Conservation (phyloP, 2,113 vertebrate species). For the Fregetta grallaria region DNA sequence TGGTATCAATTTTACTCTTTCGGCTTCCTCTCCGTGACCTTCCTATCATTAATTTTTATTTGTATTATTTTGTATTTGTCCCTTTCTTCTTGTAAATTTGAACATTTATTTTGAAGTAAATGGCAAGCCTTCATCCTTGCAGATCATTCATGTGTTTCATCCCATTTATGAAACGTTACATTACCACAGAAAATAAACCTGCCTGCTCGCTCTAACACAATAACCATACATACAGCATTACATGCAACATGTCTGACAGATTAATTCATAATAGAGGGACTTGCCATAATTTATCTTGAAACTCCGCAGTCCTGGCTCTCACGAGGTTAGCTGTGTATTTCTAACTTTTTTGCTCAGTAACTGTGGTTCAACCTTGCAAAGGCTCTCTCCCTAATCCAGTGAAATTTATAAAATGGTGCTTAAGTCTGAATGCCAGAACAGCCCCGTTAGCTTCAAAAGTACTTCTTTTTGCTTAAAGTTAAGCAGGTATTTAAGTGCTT, state of each 20-base stretch:
- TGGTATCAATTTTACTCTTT: background rate
- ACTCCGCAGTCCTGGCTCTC: background rate
- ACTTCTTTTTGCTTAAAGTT: constrained; percentile 20
- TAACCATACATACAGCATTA: background rate
- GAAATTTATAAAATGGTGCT: background rate
- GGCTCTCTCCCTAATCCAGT: background rate
- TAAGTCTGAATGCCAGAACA: constrained; percentile 28
- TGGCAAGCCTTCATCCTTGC: background rate
- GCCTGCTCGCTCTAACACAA: background rate
- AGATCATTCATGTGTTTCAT: background rate
- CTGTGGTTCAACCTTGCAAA: background rate
- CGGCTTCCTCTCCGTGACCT: background rate
- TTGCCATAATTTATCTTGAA: background rate
- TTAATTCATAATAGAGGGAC: background rate
- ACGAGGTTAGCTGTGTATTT: background rate
- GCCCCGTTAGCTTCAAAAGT: constrained; percentile 19
- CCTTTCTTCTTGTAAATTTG: background rate
- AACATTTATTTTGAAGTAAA: background rate
- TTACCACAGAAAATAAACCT: background rate
- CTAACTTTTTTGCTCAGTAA: background rate
- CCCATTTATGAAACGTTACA: background rate
- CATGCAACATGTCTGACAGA: background rate
- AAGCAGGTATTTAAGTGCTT: constrained; percentile 52
- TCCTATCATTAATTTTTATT: background rate
- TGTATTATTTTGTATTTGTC: background rate